Base-by-base conservation (phyloP, 2,113 vertebrate genomes). In the Anhinga rufa region DNA sequence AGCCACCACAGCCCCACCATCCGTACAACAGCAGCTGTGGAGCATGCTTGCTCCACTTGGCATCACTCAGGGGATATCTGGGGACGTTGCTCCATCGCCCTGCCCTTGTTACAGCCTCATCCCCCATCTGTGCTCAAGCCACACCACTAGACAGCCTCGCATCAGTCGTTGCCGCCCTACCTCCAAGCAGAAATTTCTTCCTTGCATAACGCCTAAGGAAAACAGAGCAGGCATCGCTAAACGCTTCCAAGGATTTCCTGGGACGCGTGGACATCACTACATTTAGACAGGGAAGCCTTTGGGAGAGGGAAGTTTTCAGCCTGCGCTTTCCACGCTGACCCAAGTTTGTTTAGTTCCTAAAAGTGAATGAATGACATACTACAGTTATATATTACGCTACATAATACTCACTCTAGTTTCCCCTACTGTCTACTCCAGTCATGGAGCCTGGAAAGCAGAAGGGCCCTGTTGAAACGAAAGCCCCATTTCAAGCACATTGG, bases 221-320 rank as follows among this genome's bases (percentile, higher is more conserved):
- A 74, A 6, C 16, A 20, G 58, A 65, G 65, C 60, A 74, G 60
- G 21, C 64, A 7, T 7, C 0, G 0, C 64, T 36, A 6, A 77
- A 81, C 0, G 0, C 36, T 28, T 29, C 91, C 2, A 0, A n/a
- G 52, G 38, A 88, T 77, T 82, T 83, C 80, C 72, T 36, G 44
- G 36, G 49, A 14, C 5, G 1, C 20, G 0, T 0, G 4, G 65
- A 36, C 31, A 19, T 34, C 3, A 3, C 32, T n/a, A 42, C 31
- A 17, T 2, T n/a, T 14, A 54, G 5, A 32, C 71, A 80, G 16
- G 74, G n/a, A 31, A 70, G 61, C 52, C 61, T 51, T 31, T 51
- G 69, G 36, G 60, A 86, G 42, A 82, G 38, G 51, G 52, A 83
- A 61, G 31, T 82, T 88, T 80, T 38, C 71, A 90, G 44, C 48